phyloP scores from a whole-genome alignment of 2,888 invertebrate genomes.

The Gastrophysa polygoni region DNA sequence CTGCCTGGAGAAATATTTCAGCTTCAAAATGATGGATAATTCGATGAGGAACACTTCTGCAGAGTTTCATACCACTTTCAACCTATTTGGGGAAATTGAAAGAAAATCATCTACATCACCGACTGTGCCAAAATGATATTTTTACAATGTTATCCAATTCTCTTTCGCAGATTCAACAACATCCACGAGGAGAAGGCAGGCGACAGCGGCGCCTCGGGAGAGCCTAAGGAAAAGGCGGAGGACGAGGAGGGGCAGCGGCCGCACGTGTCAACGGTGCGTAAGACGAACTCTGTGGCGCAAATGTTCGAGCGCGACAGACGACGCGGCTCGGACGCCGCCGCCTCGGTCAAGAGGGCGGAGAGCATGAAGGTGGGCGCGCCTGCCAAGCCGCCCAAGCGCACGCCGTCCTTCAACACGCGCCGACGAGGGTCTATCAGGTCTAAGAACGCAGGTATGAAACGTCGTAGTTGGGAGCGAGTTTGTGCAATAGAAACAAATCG shows the following conservation, averaged over 20 bases:
- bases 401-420: conserved; percentile 94
- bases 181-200: conserved; percentile 36
- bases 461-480: neutral
- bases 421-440: conserved; percentile 78
- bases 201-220: conserved; percentile 1
- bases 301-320: conserved; percentile 65
- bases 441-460: conserved; percentile 19
- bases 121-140: too few relatives aligned
- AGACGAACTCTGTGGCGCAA: conserved; percentile 66
- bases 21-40: too few relatives aligned
- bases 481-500: too few relatives aligned
- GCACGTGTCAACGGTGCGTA: conserved; percentile 57
- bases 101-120: too few relatives aligned
- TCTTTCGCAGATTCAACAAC: conserved; percentile 50
- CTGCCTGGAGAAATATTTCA: too few relatives aligned
- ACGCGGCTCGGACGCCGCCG: conserved; percentile 64
- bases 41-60: too few relatives aligned
- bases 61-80: too few relatives aligned
- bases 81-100: too few relatives aligned
- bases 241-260: neutral
- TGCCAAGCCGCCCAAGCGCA: conserved; percentile 81
- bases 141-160: neutral
- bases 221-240: too few relatives aligned
- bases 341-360: conserved; percentile 80
- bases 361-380: conserved; percentile 77